Base-by-base conservation (phyloP, 2,797 vertebrate species). In the Clarias laeviceps region DNA sequence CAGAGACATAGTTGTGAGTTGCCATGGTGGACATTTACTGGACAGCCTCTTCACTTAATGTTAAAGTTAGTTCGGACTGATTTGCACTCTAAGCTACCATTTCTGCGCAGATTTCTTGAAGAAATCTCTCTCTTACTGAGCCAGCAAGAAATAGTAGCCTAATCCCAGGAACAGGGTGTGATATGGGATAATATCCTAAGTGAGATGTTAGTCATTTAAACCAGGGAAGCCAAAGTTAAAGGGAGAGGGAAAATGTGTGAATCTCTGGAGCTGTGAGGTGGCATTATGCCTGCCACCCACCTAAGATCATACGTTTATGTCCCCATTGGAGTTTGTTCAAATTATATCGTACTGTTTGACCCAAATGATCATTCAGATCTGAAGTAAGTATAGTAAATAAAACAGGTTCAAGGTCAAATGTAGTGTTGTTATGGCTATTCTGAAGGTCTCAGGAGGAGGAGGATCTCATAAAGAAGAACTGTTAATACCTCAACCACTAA, bases 151-250 rank as follows among this genome's bases (percentile, higher is more conserved):
- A 73, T 12, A 20, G 50, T 20, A 56, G 56, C 3, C n/a, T 20
- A 56, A 74, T 73, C 70, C 32, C n/a, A 74, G n/a, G n/a, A 54
- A 27, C n/a, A 56, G 45, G 15, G 27, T 74, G 14, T 3, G 1
- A 74, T 7, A 73, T 73, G 40, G 68, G 4, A 40, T 11, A 70
- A 68, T 7, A 65, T 65, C 27, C 64, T 29, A 65, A 66, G 18
- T 18, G 15, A 15, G 15, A 9, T 69, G 8, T 69, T 34, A 70
- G 68, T 70, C 22, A 70, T 40, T 11, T 70, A 45, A 72, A 45
- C 69, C 69, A 72, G 37, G 14, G 32, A 72, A 72, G 37, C 69
- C 69, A 72, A 45, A 72, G 69, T 1, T n/a, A 72, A 72, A 29
- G 69, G 6, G 11, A 72, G 4, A n/a, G 11, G 20, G 22, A 24